Percentiles rank a stretch among this genome's conserved stretches.
Evolutionary conservation across 2,797 vertebrate species (phyloP).

Genomic region (Buphagus erythrorhynchus): DNA sequence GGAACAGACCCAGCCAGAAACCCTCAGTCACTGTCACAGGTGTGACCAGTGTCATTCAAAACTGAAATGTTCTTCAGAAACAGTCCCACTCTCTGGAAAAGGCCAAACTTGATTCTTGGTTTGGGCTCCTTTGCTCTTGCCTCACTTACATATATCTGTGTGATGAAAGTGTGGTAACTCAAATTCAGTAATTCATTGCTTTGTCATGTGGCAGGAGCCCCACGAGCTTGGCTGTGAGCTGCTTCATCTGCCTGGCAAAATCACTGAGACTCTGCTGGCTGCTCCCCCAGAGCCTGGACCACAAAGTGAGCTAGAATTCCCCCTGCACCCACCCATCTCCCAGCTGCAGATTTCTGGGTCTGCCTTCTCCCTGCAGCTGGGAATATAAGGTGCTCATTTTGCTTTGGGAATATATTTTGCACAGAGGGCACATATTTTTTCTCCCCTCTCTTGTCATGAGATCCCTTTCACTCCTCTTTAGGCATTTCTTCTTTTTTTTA

Average conservation of each 20-base stretch:
- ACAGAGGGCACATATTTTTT: neutral
- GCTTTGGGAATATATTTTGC: neutral
- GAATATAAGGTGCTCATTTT: neutral
- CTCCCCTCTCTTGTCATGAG: neutral
- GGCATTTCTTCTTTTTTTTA: neutral
- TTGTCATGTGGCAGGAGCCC: neutral
- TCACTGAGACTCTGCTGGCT: neutral
- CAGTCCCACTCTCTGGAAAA: neutral
- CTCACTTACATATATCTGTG: rapidly evolving
- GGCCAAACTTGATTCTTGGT: neutral
- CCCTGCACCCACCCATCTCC: neutral
- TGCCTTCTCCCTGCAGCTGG: neutral
- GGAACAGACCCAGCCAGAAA: neutral
- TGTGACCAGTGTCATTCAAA: neutral
- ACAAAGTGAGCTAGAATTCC: neutral
- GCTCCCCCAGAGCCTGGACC: neutral
- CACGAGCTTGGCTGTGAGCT: neutral
- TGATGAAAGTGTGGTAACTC: rapidly evolving
- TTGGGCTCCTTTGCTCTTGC: neutral
- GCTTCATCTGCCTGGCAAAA: neutral
- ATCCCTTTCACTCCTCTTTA: neutral
- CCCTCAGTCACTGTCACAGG: rapidly evolving
- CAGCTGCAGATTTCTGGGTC: rapidly evolving
- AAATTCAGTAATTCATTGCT: rapidly evolving
- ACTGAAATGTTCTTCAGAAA: neutral